Evolutionary conservation across 2,888 invertebrate species (phyloP).

Genomic region (Ormyrus labotus): DNA sequence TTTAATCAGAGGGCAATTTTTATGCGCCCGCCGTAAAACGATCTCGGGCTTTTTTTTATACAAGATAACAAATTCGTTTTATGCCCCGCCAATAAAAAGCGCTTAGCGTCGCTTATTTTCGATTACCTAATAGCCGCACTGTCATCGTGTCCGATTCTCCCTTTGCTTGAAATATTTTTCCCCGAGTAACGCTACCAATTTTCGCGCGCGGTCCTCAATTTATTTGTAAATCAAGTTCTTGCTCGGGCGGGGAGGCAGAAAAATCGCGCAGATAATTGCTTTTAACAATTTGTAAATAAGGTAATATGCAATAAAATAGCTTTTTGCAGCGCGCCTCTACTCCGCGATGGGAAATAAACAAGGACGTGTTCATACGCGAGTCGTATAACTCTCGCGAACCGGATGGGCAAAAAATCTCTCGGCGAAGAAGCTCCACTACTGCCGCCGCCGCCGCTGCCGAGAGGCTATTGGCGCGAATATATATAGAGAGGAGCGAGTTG

Average conservation of each 20-base stretch:
- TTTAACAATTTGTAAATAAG: slow-evolving; percentile 49
- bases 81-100: no score
- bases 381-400: slow-evolving; percentile 20
- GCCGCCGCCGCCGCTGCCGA: background rate
- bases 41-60: background rate
- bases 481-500: background rate
- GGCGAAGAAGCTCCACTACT: slow-evolving; percentile 21
- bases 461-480: slow-evolving; percentile 12
- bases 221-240: slow-evolving; percentile 52
- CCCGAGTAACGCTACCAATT: no score
- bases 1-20: background rate
- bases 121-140: no score
- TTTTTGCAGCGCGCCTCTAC: slow-evolving; percentile 21
- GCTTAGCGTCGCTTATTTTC: no score
- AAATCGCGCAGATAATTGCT: slow-evolving; percentile 37
- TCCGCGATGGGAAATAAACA: slow-evolving; percentile 33
- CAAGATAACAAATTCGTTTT: background rate
- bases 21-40: background rate
- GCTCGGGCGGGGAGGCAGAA: background rate
- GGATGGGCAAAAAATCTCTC: slow-evolving; percentile 31
- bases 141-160: background rate
- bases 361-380: slow-evolving; percentile 28
- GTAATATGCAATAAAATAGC: slow-evolving; percentile 45
- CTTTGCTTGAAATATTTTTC: slow-evolving; percentile 6
- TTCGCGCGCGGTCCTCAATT: slow-evolving; percentile 19